These are phyloP conservation scores for Coptotermes formosanus DNA, from an alignment of 1,140 invertebrate genomes.

Conservation along the genomic window DNA sequence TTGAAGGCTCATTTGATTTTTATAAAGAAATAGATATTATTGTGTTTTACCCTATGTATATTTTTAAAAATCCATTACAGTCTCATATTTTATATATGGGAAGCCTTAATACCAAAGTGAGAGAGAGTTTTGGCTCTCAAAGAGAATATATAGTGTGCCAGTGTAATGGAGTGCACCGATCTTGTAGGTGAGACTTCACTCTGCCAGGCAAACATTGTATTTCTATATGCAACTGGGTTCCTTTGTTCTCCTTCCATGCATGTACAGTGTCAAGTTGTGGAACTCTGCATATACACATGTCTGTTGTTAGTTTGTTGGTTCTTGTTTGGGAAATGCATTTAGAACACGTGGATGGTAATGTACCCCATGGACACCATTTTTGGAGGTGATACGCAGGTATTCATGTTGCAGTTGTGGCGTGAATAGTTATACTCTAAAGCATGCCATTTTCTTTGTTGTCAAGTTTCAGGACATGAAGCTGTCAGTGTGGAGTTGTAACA, in stretches of 20 bases:
- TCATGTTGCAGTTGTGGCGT: neutral
- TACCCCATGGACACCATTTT: neutral
- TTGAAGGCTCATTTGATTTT: no score
- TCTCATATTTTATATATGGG: neutral
- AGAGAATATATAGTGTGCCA: neutral
- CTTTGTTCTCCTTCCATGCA: neutral
- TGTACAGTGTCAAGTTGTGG: neutral
- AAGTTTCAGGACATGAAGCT: neutral
- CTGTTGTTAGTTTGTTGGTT: neutral
- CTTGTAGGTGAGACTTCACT: neutral
- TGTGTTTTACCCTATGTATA: no score
- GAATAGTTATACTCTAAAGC: neutral
- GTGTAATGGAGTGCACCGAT: neutral
- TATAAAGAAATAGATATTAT: no score
- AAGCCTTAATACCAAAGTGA: neutral
- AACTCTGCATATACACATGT: neutral
- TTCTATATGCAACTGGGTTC: neutral
- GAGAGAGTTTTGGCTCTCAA: neutral
- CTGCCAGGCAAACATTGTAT: neutral
- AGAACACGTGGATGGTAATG: neutral
- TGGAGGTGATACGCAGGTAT: neutral
- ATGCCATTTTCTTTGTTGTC: neutral
- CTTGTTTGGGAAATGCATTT: neutral
- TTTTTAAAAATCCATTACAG: no score
- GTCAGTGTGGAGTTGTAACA: neutral